Conservation (phyloP, 2,113 vertebrate species). For the Oenanthe oenanthe region DNA sequence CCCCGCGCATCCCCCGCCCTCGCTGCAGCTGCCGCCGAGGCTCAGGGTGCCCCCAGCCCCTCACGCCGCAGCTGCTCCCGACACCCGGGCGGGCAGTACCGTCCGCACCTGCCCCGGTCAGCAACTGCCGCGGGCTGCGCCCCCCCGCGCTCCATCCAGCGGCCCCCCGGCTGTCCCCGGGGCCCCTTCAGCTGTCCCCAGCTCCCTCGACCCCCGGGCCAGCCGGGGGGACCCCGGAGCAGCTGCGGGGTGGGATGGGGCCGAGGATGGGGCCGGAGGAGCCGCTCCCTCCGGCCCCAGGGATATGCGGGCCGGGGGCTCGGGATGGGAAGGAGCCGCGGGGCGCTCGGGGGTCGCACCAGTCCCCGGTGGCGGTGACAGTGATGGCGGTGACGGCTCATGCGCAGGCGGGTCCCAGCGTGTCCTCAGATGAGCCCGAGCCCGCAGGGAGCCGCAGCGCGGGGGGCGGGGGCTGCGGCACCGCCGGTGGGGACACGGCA, state of each 20-base stretch:
- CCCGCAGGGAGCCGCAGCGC: conserved; percentile 50
- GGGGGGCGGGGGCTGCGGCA: background rate
- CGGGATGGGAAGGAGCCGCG: background rate
- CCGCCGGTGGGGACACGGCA: background rate
- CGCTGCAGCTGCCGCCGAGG: background rate
- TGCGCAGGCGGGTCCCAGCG: background rate
- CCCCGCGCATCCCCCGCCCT: background rate
- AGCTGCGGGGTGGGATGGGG: background rate
- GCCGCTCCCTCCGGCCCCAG: background rate
- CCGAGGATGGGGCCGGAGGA: background rate
- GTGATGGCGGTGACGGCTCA: background rate
- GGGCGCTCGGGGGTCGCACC: background rate
- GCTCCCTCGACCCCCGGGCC: background rate
- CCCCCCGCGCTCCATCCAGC: too few relatives aligned
- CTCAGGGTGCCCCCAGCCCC: background rate
- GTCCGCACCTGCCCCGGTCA: background rate
- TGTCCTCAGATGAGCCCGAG: conserved; percentile 58
- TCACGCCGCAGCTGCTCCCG: too few relatives aligned
- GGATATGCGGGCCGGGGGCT: background rate
- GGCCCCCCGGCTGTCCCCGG: background rate
- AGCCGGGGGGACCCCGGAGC: background rate
- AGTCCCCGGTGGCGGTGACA: background rate
- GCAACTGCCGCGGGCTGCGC: background rate
- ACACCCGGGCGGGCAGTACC: too few relatives aligned
- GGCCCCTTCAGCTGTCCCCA: background rate